These are phyloP conservation scores for Pelvicachromis taeniatus DNA, from an alignment of 2,113 vertebrate species.

Conservation along the genomic window DNA sequence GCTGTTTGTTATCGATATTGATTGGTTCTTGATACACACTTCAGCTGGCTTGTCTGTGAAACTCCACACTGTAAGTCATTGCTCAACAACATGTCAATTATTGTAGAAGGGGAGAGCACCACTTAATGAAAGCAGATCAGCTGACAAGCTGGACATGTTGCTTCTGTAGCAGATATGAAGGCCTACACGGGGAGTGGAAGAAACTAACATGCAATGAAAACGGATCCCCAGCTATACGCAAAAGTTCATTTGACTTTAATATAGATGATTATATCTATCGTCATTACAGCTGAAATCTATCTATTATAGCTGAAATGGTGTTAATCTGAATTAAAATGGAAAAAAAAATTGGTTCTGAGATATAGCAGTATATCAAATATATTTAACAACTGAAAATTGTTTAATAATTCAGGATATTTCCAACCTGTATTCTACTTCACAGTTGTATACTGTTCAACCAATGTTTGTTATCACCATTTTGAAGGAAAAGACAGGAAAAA, in stretches of 20 bases:
- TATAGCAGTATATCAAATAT: not conserved
- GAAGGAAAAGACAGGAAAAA: not conserved
- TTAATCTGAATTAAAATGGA: not conserved
- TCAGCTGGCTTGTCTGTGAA: conserved; percentile 44
- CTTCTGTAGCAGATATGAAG: conserved; percentile 18
- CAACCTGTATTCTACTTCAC: not conserved
- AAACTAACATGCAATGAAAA: not conserved
- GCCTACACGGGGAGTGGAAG: not conserved
- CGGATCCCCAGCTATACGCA: not conserved
- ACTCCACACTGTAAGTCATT: conserved; percentile 65
- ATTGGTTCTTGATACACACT: conserved; percentile 69
- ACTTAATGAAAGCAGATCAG: conserved; percentile 60
- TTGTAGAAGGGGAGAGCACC: conserved; percentile 36
- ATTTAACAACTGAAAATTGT: not conserved
- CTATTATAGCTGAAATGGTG: not conserved
- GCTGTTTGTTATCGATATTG: conserved; percentile 68
- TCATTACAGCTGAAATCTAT: not conserved
- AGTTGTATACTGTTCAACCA: not conserved
- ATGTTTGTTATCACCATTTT: not conserved
- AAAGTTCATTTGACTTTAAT: not conserved
- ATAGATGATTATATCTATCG: not conserved
- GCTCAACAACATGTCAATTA: conserved; percentile 72
- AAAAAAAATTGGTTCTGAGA: not conserved
- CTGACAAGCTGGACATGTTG: conserved; percentile 40
- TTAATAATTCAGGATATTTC: not conserved